Evolutionary conservation across 2,888 invertebrate genomes (phyloP), one percentile per base, ranked within the genome.

Genomic region (Onthophagus sagittarius): DNA sequence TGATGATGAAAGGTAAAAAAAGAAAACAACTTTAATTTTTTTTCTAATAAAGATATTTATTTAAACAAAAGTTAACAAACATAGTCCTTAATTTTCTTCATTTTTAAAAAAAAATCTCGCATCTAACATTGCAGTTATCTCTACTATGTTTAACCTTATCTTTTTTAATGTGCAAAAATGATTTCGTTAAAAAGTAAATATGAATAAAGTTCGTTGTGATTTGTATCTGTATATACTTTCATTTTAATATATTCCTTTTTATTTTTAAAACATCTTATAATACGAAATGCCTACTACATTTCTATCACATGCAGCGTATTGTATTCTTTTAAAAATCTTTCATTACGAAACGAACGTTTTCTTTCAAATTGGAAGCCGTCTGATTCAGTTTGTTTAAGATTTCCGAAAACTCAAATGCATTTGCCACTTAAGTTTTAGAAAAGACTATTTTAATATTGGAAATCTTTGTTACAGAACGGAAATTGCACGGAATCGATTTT

Each of bases 51-150:
- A 77, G 75, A 76, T 75, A 76, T 78, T 78, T 77, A 78, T 78
- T 78, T 76, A 75, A 77, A 76, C 76, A 77, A 78, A 76, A 76
- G 75, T 77, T 78, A 78, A 78, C 78, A 78, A 78, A 78, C 74
- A 77, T 77, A 75, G 74, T 77, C 75, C 76, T 76, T 75, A 75
- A 9, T 62, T 69, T 72, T 69, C 69, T 69, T 69, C n/a, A 69
- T 72, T 71, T 67, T 71, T 23, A 2, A 39, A 65, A 32, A 65
- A 71, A 32, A 67, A 65, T 73, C 32, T 53, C 62, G 11, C 63
- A n/a, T n/a, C n/a, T 23, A 63, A 33, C 62, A 71, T 69, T 73
- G 71, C 39, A 67, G 62, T 67, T 23, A 23, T 3, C 62, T 65
- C 39, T 14, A 39, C 39, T 14, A 39, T 53, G 13, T 70, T 14